Base-by-base conservation (phyloP, 2,888 invertebrate species). In the Chymomyza procnemis region DNA sequence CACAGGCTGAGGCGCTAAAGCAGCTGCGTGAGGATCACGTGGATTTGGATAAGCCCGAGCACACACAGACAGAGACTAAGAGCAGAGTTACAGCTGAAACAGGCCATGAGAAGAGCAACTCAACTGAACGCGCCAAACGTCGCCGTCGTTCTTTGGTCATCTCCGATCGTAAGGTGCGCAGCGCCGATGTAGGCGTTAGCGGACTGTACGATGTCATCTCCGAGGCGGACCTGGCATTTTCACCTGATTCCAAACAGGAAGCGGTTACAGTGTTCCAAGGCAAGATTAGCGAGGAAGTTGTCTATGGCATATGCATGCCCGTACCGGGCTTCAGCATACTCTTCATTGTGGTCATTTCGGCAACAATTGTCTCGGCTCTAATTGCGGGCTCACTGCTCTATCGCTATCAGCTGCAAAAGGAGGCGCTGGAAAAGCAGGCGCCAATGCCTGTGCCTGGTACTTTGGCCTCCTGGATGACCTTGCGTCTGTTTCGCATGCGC, bases 121-220 rank as follows among this genome's bases (percentile, higher is more conserved):
- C 66, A 41, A 74, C 71, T 59, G 64, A 70, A 41, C 9, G 34
- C 69, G 12, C 74, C 66, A 4, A 57, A 4, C 93, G 93, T 67
- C 92, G 95, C 30, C 92, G 94, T 59, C 93, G 96, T 4, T 93
- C 94, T 1, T 91, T 95, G 67, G 92, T 93, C 3, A 92, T 95
- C 14, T 93, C 94, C 4, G 94, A 95, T 87, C 93, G 96, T 14
- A 95, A 95, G 87, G 95, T 93, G 1, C 93, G 96, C 61, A 96
- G 95, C 73, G 95, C 96, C 2, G 97, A 97, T 88, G 96, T 97
- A 1, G 97, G 97, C 5, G 97, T 97, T 1, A 96, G 96, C 74
- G 96, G 97, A 0, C 93, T 97, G 21, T 97, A 97, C 90, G 96
- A 97, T 78, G 96, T 97, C 57, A 96, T 97, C 66, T 97, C 97